Percentiles rank a stretch among this genome's conserved stretches.
These are phyloP conservation scores for Saccostrea cuccullata DNA, from an alignment of 1,140 invertebrate genomes.

Conservation along the genomic window DNA sequence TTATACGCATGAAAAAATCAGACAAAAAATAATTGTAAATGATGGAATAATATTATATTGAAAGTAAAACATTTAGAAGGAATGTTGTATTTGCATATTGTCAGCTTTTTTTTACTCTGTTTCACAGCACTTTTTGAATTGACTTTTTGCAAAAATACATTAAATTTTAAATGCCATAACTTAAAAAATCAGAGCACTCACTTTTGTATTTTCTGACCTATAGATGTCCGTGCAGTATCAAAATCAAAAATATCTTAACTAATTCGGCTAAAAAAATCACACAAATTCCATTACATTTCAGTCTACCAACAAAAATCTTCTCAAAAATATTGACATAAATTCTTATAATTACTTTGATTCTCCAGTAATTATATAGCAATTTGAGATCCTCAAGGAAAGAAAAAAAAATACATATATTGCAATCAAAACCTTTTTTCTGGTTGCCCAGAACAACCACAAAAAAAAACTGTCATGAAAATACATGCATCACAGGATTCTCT, in stretches of 20 bases:
- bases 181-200: too few species aligned
- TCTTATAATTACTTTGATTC: neutral
- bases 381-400: neutral
- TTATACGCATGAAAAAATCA: too few species aligned
- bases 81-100: neutral
- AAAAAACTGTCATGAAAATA: neutral
- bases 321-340: neutral
- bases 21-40: neutral
- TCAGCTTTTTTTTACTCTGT: neutral
- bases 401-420: neutral
- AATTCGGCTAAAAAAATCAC: neutral
- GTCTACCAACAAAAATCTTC: neutral
- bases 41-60: neutral
- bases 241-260: neutral
- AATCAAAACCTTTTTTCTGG: neutral
- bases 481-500: neutral
- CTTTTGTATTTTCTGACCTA: too few species aligned
- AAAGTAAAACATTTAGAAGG: neutral
- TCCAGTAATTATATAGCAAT: neutral
- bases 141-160: too few species aligned
- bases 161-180: too few species aligned
- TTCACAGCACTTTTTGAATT: too few species aligned
- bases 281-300: neutral
- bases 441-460: neutral
- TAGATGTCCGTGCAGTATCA: neutral